Evolutionary conservation across 2,113 vertebrate species (phyloP).

Genomic region (Xenopus laevis): DNA sequence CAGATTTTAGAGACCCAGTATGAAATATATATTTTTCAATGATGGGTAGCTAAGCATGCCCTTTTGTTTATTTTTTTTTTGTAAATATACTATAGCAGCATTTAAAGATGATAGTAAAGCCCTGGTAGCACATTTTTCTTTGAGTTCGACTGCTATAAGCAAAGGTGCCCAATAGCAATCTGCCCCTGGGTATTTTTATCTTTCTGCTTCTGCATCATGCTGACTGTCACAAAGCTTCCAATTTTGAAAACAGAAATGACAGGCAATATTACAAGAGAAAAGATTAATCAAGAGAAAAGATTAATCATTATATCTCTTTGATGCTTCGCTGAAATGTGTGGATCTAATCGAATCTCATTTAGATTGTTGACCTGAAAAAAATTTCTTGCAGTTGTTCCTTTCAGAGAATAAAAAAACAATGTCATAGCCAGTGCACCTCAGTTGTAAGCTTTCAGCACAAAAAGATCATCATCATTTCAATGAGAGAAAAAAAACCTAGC

Average conservation of each 20-base stretch:
- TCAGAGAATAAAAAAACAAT: slow-evolving; percentile 4
- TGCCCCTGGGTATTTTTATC: not conserved
- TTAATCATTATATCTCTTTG: slow-evolving; percentile 20
- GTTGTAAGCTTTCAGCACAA: not conserved
- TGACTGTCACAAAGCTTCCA: not conserved
- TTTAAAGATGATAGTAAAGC: no score
- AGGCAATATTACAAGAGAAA: not conserved
- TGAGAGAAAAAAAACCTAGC: not conserved
- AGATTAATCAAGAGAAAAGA: not conserved
- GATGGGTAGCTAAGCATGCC: no score
- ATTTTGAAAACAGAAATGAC: not conserved
- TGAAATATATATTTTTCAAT: no score
- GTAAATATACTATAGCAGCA: no score
- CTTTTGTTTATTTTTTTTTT: no score
- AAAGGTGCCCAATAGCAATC: no score
- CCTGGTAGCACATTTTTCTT: no score
- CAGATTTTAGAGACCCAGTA: no score
- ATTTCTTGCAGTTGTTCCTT: slow-evolving; percentile 3
- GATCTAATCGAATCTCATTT: slow-evolving; percentile 24
- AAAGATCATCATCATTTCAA: slow-evolving; percentile 8
- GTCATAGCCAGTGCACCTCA: not conserved
- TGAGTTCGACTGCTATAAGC: no score
- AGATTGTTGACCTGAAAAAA: slow-evolving; percentile 14
- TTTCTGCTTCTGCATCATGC: not conserved
- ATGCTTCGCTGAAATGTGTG: slow-evolving; percentile 2